These are phyloP conservation scores for Craseonycteris thonglongyai DNA, from an alignment of 2,113 vertebrate genomes.

Conservation along the genomic window DNA sequence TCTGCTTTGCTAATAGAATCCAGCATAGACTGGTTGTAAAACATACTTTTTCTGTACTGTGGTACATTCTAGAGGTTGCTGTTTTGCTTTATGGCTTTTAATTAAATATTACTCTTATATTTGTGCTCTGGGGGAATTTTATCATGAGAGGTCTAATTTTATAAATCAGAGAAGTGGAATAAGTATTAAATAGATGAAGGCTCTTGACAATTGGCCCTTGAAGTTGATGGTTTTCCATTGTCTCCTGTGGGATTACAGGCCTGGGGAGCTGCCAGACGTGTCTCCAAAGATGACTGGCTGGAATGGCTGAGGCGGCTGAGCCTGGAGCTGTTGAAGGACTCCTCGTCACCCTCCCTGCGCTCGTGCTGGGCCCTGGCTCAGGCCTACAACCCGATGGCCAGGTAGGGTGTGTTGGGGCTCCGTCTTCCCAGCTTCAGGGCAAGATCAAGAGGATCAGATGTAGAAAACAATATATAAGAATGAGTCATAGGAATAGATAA, in stretches of 20 bases:
- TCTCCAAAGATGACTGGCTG: constrained; percentile 99
- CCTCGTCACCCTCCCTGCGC: constrained; percentile 94
- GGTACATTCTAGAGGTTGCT: not conserved
- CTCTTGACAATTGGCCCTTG: not conserved
- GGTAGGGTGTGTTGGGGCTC: constrained; percentile 76
- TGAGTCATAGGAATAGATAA: not conserved
- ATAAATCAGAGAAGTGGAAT: not conserved
- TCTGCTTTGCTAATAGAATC: not conserved
- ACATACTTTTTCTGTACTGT: not conserved
- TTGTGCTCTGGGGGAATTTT: not conserved
- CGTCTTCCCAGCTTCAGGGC: not conserved
- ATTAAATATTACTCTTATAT: not conserved
- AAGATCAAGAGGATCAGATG: not conserved
- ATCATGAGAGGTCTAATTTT: not conserved
- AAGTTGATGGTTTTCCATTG: not conserved
- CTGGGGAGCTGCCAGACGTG: constrained; percentile 97
- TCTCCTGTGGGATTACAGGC: constrained; percentile 80
- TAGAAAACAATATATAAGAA: accelerated
- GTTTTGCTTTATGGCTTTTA: not conserved
- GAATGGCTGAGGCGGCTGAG: constrained; percentile 96
- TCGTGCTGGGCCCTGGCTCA: constrained; percentile 98
- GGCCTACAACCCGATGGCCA: constrained; percentile 97
- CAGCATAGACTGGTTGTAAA: not conserved
- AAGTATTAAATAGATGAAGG: not conserved
- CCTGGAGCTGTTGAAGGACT: constrained; percentile 96